Base-by-base conservation (phyloP, 2,888 invertebrate species). In the Drosophila kambysellisi region DNA sequence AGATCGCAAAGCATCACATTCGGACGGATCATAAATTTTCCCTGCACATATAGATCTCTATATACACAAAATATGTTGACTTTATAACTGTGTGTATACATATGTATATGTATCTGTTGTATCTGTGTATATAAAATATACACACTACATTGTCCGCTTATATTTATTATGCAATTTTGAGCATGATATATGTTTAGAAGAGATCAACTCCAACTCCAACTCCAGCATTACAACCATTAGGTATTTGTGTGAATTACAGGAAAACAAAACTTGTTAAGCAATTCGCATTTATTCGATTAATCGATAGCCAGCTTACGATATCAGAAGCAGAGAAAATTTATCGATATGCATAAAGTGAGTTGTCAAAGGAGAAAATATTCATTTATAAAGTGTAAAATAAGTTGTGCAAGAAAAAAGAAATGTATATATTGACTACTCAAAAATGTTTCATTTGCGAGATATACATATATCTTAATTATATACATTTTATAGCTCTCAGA, bases 11-110 rank as follows among this genome's bases (percentile, higher is more conserved):
- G 17, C 50, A 41, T 57, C 53, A 51, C 70, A 43, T 63, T 46
- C 15, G 62, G 37, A 58, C 62, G 66, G 67, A 76, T 63, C 64
- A 67, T 75, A 80, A 75, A 78, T 84, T 66, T 59, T 62, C 20
- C 54, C 46, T 57, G 63, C 30, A 52, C 20, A 50, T 15, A 43
- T n/a, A n/a, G 37, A 35, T 3, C 15, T n/a, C 6, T 29, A 35
- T 20, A 39, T 58, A 37, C 37, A 29, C 25, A 48, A 54, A 54
- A 54, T 54, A 53, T 11, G 20, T 39, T 20, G 30, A 32, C 7
- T 32, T 29, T 60, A 41, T 46, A 20, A 46, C 20, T 46, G 20
- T 20, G 20, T 70, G 53, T 52, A 25, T 25, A 25, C 20, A 30
- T 65, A 51, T 57, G 32, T 70, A 5, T n/a, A 12, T 7, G 20